Percentiles rank a stretch among this genome's conserved stretches.
Evolutionary conservation across 2,797 vertebrate genomes (phyloP).

Genomic region (Molossus molossus): DNA sequence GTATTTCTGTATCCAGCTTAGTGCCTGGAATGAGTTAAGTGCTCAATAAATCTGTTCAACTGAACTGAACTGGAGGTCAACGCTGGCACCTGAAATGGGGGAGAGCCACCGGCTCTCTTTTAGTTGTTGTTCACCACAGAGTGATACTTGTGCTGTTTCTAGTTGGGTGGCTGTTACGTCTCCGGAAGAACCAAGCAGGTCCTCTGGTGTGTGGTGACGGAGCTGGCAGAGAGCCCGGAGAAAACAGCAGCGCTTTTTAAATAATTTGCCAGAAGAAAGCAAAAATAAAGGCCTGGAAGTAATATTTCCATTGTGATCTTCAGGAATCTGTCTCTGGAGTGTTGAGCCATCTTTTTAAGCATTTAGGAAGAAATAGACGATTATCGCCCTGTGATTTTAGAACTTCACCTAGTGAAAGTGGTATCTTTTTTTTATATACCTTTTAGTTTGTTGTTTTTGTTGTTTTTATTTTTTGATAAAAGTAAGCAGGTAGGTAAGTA

Average conservation of each 20-base stretch:
- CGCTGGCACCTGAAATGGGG: neutral
- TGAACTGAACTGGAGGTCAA: neutral
- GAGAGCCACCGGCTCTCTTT: neutral
- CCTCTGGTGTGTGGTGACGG: neutral
- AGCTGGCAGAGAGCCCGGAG: neutral
- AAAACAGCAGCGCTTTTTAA: neutral
- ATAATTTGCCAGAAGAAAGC: neutral
- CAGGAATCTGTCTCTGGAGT: neutral
- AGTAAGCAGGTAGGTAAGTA: neutral
- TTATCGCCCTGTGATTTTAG: neutral
- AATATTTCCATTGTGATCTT: neutral
- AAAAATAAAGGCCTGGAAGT: neutral
- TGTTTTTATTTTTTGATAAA: constrained; percentile 37
- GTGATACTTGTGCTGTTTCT: neutral
- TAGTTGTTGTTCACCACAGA: neutral
- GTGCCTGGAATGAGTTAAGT: neutral
- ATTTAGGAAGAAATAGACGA: neutral
- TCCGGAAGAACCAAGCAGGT: neutral
- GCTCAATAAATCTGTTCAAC: neutral
- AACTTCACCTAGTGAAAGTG: neutral
- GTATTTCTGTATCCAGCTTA: neutral
- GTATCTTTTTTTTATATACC: neutral
- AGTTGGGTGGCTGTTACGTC: neutral
- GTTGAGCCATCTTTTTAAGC: neutral
- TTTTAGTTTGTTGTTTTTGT: neutral